Evolutionary conservation across 2,888 invertebrate genomes (phyloP).

Genomic region (Agrotis puta): DNA sequence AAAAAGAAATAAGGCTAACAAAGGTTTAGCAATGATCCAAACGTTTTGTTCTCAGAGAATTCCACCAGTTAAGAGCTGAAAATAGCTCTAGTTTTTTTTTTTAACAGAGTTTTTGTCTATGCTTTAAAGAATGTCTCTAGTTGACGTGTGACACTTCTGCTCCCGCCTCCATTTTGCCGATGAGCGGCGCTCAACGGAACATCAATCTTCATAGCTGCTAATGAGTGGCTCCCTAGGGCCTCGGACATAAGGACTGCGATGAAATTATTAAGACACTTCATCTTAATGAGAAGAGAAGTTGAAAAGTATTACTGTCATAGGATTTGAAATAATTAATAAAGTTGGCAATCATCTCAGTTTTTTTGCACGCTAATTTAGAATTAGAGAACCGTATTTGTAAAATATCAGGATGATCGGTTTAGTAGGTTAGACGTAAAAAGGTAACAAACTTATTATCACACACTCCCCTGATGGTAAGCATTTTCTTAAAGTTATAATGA

Average conservation of each 20-base stretch:
- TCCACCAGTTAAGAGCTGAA: neutral
- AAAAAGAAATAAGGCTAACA: too few relatives aligned
- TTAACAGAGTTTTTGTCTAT: constrained; percentile 9
- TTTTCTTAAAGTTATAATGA: too few relatives aligned
- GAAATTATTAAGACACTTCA: constrained; percentile 1
- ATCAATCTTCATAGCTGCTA: constrained; percentile 58
- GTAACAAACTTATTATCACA: too few relatives aligned
- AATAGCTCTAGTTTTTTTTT: neutral
- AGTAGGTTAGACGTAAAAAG: too few relatives aligned
- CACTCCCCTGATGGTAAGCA: too few relatives aligned
- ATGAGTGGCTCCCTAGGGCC: constrained; percentile 53
- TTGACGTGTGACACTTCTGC: constrained; percentile 38
- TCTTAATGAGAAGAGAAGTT: neutral
- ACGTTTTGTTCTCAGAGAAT: neutral
- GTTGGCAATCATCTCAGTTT: neutral
- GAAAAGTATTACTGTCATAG: neutral
- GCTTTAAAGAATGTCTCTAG: neutral
- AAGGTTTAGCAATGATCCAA: too few relatives aligned
- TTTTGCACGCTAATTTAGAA: neutral
- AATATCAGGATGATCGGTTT: too few relatives aligned
- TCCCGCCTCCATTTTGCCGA: constrained; percentile 31
- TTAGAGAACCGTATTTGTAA: too few relatives aligned
- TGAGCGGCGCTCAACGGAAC: constrained; percentile 42
- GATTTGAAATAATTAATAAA: neutral
- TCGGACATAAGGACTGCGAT: constrained; percentile 33